These are phyloP conservation scores for Gymnosoma rotundatum DNA, from an alignment of 2,888 invertebrate genomes.

Conservation along the genomic window DNA sequence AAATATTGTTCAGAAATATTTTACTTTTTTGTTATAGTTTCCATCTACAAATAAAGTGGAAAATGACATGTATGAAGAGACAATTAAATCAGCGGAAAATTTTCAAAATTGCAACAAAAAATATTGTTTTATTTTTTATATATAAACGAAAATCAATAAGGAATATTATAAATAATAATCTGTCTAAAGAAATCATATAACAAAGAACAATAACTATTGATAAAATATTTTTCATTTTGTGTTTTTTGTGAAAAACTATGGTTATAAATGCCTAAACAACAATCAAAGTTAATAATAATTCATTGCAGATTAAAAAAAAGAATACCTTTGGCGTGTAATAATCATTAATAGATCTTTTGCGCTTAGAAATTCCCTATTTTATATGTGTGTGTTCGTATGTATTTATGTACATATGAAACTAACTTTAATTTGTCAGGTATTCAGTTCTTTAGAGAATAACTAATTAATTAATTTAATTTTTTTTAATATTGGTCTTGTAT, in stretches of 20 bases:
- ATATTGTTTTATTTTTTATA: slow-evolving; percentile 10
- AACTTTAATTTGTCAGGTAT: too few relatives aligned
- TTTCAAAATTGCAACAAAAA: slow-evolving; percentile 53
- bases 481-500: too few relatives aligned
- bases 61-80: slow-evolving; percentile 66
- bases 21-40: slow-evolving; percentile 77
- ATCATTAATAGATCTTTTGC: too few relatives aligned
- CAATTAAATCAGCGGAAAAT: slow-evolving; percentile 23
- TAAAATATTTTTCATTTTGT: slow-evolving; percentile 21
- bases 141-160: background rate
- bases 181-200: slow-evolving; percentile 52
- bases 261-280: slow-evolving; percentile 37
- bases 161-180: background rate
- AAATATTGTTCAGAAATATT: slow-evolving; percentile 73
- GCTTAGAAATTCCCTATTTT: too few relatives aligned
- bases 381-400: too few relatives aligned
- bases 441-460: too few relatives aligned
- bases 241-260: slow-evolving; percentile 12
- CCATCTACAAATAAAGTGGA: slow-evolving; percentile 77
- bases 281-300: too few relatives aligned
- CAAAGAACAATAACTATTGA: slow-evolving; percentile 61
- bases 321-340: too few relatives aligned
- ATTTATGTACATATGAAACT: too few relatives aligned
- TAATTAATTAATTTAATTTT: too few relatives aligned
- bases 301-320: too few relatives aligned